Conservation (phyloP, 2,888 invertebrate genomes). For the Chrysodeixis includens region DNA sequence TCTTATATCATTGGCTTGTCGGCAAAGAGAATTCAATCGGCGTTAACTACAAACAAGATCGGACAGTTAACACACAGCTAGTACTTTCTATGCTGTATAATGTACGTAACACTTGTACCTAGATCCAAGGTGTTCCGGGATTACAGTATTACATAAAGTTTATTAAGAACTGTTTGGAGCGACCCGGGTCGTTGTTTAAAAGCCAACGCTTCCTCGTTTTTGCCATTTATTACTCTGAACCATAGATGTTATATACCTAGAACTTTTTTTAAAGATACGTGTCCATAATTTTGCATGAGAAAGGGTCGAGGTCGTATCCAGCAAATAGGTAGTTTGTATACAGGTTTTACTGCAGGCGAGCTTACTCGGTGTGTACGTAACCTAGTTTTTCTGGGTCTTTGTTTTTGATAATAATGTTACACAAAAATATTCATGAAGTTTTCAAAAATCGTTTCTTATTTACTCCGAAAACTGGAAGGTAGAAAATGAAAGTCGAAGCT, state of each 20-base stretch:
- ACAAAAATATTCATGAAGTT: slow-evolving; percentile 4
- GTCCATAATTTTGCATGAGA: slow-evolving; percentile 21
- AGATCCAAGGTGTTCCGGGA: slow-evolving; percentile 1
- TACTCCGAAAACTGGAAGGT: neutral
- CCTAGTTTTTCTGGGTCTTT: slow-evolving; percentile 2
- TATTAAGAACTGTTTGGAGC: neutral
- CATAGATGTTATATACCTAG: neutral
- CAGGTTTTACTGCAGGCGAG: neutral
- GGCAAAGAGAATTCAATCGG: slow-evolving; percentile 1
- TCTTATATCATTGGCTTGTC: neutral
- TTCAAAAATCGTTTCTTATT: neutral
- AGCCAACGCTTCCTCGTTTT: slow-evolving; percentile 12
- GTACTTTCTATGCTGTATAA: neutral
- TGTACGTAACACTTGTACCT: neutral
- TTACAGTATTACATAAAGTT: slow-evolving; percentile 3
- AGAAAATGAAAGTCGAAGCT: too few relatives aligned
- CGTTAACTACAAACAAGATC: neutral
- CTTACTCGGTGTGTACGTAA: slow-evolving; percentile 2
- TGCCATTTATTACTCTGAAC: slow-evolving; percentile 17
- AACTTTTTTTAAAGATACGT: slow-evolving; percentile 37
- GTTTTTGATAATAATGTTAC: neutral
- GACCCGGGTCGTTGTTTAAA: neutral
- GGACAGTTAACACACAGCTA: slow-evolving; percentile 3
- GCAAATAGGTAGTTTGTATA: neutral
- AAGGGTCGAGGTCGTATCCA: slow-evolving; percentile 21